Evolutionary conservation across 1,140 invertebrate genomes (phyloP).

Genomic region (Tetramorium parvispinum): DNA sequence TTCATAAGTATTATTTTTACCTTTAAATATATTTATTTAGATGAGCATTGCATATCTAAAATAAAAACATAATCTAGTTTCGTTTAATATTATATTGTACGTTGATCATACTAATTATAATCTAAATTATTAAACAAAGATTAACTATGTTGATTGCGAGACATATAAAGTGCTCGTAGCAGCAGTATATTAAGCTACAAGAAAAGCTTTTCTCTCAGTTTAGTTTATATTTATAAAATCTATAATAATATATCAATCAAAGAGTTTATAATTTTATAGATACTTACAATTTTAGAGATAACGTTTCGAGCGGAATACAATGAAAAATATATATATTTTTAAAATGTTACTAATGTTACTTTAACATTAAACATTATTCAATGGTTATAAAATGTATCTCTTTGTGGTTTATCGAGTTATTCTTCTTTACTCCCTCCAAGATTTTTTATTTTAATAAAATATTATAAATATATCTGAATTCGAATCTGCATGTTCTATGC

Average conservation of each 20-base stretch:
- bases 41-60: neutral
- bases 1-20: neutral
- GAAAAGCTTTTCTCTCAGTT: neutral
- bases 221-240: constrained; percentile 1
- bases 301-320: neutral
- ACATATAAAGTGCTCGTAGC: neutral
- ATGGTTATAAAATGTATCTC: neutral
- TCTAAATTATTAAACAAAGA: neutral
- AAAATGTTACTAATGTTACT: constrained; percentile 10
- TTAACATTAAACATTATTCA: neutral
- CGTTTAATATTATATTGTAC: neutral
- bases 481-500: neutral
- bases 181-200: neutral
- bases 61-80: neutral
- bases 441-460: constrained; percentile 38
- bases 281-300: constrained; percentile 6
- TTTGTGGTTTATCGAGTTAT: neutral
- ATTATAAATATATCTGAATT: constrained; percentile 21
- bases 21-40: neutral
- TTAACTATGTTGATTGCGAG: neutral
- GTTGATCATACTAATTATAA: neutral
- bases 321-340: neutral
- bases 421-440: neutral
- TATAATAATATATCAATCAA: neutral
- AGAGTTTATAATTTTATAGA: neutral